phyloP scores from a whole-genome alignment of 1,140 invertebrate species.

The Drosophila ercepeae region DNA sequence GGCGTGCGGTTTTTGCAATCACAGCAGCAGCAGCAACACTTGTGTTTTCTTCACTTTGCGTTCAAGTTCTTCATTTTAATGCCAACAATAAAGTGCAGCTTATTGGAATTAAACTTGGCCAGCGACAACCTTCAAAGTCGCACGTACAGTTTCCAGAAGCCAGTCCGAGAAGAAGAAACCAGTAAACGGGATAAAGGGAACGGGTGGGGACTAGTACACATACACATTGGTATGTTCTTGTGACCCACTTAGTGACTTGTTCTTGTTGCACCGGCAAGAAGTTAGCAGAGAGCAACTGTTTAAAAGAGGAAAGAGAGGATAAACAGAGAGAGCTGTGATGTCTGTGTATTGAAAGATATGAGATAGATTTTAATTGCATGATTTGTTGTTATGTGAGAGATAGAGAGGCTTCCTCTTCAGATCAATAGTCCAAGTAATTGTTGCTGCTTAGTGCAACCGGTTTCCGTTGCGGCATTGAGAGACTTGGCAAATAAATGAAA shows the following conservation, averaged over 20 bases:
- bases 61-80: constrained; percentile 25
- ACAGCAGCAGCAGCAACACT: constrained; percentile 20
- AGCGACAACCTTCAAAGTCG: constrained; percentile 52
- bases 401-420: constrained; percentile 25
- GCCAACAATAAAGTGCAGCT: constrained; percentile 56
- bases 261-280: constrained; percentile 69
- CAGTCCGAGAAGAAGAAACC: constrained; percentile 2
- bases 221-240: constrained; percentile 36
- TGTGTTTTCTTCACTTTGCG: constrained; percentile 12
- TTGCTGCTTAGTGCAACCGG: constrained; percentile 34
- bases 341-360: not conserved
- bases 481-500: constrained; percentile 58
- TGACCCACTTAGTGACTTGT: constrained; percentile 53
- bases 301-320: constrained; percentile 32
- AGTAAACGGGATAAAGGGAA: constrained; percentile 33
- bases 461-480: constrained; percentile 59
- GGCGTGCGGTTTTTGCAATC: constrained; percentile 25
- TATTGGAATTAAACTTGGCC: constrained; percentile 56
- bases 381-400: too few species aligned
- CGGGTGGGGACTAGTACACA: constrained; percentile 8
- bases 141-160: constrained; percentile 60
- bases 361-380: not conserved
- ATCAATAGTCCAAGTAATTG: constrained; percentile 39
- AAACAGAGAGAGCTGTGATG: constrained; percentile 25
- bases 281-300: constrained; percentile 41